These are phyloP conservation scores for Chymomyza fuscimana DNA, from an alignment of 2,888 invertebrate genomes.

Conservation along the genomic window DNA sequence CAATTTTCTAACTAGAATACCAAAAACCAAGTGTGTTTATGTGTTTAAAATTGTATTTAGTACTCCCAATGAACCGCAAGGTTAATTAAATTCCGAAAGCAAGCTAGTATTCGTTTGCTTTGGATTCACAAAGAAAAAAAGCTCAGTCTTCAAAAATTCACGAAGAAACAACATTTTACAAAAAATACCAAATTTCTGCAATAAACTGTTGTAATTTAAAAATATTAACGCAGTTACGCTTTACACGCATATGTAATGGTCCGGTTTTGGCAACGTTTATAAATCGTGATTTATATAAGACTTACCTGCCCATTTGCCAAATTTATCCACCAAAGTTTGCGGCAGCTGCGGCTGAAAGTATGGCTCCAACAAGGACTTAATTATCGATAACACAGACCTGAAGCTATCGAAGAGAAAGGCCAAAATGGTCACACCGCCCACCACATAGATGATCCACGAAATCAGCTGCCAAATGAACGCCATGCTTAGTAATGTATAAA, in stretches of 20 bases:
- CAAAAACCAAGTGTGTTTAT: too few species aligned
- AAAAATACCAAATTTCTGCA: neutral
- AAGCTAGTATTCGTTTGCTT: too few species aligned
- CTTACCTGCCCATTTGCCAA: slow-evolving; percentile 94
- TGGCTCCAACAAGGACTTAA: slow-evolving; percentile 84
- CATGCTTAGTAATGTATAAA: slow-evolving; percentile 66
- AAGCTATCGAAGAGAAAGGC: slow-evolving; percentile 81
- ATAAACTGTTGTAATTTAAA: neutral
- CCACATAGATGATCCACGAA: slow-evolving; percentile 63
- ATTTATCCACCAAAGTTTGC: slow-evolving; percentile 83
- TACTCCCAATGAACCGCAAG: too few species aligned
- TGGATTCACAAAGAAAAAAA: too few species aligned
- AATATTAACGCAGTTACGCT: neutral
- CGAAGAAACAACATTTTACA: too few species aligned
- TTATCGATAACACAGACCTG: slow-evolving; percentile 83
- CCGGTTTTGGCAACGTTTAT: neutral
- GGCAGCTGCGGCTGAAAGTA: slow-evolving; percentile 84
- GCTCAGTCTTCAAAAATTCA: too few species aligned
- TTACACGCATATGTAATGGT: neutral
- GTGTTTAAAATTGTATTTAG: too few species aligned
- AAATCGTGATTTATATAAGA: slow-evolving; percentile 35
- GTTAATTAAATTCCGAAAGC: too few species aligned
- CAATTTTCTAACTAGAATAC: too few species aligned
- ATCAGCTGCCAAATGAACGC: slow-evolving; percentile 69
- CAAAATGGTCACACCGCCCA: slow-evolving; percentile 65